Base-by-base conservation (phyloP, 2,113 vertebrate species). In the Melanocharis versteri region DNA sequence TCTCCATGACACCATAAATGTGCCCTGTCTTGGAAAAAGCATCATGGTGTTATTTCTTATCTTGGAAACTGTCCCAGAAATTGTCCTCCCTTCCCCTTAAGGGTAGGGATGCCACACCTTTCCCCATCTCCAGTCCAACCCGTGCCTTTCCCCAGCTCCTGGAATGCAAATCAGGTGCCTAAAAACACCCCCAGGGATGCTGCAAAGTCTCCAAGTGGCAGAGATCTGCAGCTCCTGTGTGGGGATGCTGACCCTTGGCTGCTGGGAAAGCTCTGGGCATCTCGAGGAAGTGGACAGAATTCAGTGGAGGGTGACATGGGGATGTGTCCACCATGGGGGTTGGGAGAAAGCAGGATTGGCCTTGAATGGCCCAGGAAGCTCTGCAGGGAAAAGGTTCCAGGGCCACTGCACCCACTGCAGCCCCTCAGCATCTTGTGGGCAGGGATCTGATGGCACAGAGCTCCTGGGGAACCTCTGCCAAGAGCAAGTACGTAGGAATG, bases 271-370 rank as follows among this genome's bases (percentile, higher is more conserved):
- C 50, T 57, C 40, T 48, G 82, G 35, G 44, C 21, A 21, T 15
- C 48, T n/a, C 5, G 5, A 47, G 60, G 31, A 69, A 77, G 33
- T 2, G 19, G 40, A 8, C 9, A 42, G 48, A 39, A 40, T 62
- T 70, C 65, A 40, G 37, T 44, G 35, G 40, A 79, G 54, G 68
- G 39, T 45, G 72, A 15, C 15, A 20, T 1, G 12, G 54, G 28
- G 35, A 35, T 5, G 0, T 33, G 13, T 22, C 68, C 28, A 24
- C 11, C 9, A 6, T 1, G 0, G 40, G 48, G 30, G 1, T 0
- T 45, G 68, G 58, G 72, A 87, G 31, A 68, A n/a, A 45, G 14
- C 8, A 69, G 14, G 1, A 0, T 19, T 45, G 37, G 40, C 54
- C 33, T 53, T 51, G 45, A 48, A 18, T 45, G 56, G 30, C 57